A percentile compares a stretch with the other conserved stretches of the same genome.
Evolutionary conservation across 2,113 vertebrate genomes (phyloP).

Genomic region (Ahaetulla prasina): DNA sequence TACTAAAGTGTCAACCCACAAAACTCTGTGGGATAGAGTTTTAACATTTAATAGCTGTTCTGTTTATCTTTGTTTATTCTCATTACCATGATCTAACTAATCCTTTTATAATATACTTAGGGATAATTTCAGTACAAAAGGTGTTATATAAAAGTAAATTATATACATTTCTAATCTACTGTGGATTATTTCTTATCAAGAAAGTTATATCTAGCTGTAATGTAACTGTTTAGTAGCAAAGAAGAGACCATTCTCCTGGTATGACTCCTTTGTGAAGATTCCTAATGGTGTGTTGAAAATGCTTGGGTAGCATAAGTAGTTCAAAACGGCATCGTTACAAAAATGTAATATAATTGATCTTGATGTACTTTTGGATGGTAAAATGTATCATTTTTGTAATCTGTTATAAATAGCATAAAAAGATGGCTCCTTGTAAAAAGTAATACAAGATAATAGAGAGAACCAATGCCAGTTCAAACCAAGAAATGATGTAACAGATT

Average conservation of each 20-base stretch:
- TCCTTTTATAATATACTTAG: slow-evolving; percentile 50
- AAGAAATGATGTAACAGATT: too few species aligned
- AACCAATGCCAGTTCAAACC: neutral
- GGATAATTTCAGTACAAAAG: slow-evolving; percentile 52
- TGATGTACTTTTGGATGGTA: neutral
- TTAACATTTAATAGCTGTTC: slow-evolving; percentile 39
- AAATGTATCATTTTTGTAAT: neutral
- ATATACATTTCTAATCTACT: slow-evolving; percentile 40
- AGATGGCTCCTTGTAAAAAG: neutral
- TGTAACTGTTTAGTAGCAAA: neutral
- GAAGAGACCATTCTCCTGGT: neutral
- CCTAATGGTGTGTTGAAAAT: neutral
- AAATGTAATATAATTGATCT: neutral
- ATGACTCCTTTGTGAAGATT: slow-evolving; percentile 1
- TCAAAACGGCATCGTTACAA: slow-evolving; percentile 10
- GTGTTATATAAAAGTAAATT: slow-evolving; percentile 36
- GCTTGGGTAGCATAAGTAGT: slow-evolving; percentile 6
- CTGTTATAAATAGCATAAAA: neutral
- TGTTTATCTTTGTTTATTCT: slow-evolving; percentile 32
- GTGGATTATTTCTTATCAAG: neutral
- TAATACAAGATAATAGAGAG: neutral
- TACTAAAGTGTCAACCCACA: slow-evolving; percentile 1
- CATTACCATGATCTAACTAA: slow-evolving; percentile 41
- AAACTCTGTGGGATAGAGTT: slow-evolving; percentile 48
- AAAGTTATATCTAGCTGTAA: neutral